Conservation (phyloP, 2,113 vertebrate genomes). For the Phrynosoma blainvillii region DNA sequence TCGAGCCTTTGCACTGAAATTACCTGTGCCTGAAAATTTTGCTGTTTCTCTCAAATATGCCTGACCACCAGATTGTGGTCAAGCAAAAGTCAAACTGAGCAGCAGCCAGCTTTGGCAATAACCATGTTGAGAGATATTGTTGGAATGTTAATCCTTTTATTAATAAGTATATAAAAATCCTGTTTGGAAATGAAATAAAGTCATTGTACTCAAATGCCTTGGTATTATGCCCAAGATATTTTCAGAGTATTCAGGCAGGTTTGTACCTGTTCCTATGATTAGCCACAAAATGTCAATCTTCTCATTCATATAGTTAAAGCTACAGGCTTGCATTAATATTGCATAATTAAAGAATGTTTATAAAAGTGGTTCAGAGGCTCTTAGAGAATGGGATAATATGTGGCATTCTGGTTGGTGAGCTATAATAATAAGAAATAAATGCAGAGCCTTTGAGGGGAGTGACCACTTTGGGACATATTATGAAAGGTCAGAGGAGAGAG, state of each 20-base stretch:
- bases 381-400: neutral
- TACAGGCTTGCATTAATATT: neutral
- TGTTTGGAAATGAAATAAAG: neutral
- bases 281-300: neutral
- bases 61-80: neutral
- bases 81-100: neutral
- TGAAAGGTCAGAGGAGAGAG: neutral
- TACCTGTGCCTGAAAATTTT: neutral
- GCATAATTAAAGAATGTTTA: neutral
- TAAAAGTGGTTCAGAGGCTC: neutral
- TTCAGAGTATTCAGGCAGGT: conserved; percentile 4
- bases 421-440: neutral
- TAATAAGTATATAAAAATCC: neutral
- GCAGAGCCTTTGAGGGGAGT: neutral
- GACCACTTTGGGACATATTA: neutral
- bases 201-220: neutral
- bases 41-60: neutral
- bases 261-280: neutral
- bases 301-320: neutral
- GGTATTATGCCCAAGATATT: neutral
- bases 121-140: neutral
- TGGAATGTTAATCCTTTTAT: neutral
- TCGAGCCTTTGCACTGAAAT: neutral
- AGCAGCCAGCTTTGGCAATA: neutral
- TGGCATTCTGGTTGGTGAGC: neutral